Evolutionary conservation across 2,797 vertebrate genomes (phyloP).

Genomic region (Morelia viridis): DNA sequence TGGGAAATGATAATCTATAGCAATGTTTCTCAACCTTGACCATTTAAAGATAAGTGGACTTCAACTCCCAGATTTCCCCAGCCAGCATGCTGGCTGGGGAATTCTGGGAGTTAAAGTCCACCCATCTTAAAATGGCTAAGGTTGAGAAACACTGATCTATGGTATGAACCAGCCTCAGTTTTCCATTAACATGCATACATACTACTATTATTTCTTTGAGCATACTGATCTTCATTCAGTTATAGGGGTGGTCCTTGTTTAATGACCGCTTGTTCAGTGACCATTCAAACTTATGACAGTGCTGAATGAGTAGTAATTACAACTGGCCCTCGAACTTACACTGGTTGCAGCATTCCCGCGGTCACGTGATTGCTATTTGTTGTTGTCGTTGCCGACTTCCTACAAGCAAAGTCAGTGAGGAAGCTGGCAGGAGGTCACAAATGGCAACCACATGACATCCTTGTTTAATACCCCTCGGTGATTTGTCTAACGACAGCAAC

Average conservation of each 20-base stretch:
- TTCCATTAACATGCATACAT: background rate
- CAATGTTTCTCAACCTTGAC: background rate
- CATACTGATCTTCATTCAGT: background rate
- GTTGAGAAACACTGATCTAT: background rate
- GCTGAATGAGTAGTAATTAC: background rate
- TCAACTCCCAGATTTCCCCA: background rate
- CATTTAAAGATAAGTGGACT: background rate
- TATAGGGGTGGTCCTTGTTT: background rate
- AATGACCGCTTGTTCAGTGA: background rate
- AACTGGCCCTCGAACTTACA: background rate
- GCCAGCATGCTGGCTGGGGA: too few species aligned
- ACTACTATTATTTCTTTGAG: background rate
- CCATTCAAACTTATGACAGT: background rate
- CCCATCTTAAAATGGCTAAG: background rate
- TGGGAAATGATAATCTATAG: background rate
- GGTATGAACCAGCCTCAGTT: background rate
- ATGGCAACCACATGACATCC: background rate
- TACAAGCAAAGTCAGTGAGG: background rate
- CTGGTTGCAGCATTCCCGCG: background rate
- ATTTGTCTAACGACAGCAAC: background rate
- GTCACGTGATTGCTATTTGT: background rate
- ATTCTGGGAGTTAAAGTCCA: background rate
- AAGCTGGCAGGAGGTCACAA: background rate
- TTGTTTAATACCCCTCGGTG: background rate
- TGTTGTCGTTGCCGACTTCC: background rate